phyloP scores from a whole-genome alignment of 53 echinoderm and acorn worm species.

The Stichopus horrens region DNA sequence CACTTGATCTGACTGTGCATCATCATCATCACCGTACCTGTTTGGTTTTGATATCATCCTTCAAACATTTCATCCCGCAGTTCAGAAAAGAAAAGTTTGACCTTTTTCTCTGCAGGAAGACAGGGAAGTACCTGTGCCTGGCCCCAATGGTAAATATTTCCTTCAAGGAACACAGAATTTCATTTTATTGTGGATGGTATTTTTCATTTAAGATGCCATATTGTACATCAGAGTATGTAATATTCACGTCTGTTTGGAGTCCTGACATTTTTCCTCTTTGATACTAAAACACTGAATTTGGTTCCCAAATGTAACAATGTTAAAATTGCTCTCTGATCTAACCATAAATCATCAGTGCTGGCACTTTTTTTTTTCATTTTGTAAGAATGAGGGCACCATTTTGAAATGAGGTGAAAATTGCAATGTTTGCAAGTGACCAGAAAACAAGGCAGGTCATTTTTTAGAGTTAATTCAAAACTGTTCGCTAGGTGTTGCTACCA shows the following conservation, averaged over 20 bases:
- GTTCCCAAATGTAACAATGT: background rate
- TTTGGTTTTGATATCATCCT: background rate
- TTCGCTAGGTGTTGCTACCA: too few relatives aligned
- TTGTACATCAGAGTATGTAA: too few relatives aligned
- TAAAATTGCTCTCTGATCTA: background rate
- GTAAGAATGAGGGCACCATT: too few relatives aligned
- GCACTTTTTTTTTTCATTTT: too few relatives aligned
- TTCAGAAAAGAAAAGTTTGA: background rate
- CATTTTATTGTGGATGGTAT: background rate
- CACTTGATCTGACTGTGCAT: background rate
- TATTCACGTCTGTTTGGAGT: too few relatives aligned
- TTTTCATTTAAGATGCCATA: background rate
- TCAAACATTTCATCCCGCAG: background rate
- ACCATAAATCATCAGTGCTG: too few relatives aligned
- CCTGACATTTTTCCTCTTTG: background rate
- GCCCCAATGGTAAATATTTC: background rate
- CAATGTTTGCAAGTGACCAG: too few relatives aligned
- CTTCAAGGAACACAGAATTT: too few relatives aligned
- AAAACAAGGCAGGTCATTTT: too few relatives aligned
- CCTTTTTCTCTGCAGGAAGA: background rate
- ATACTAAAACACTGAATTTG: background rate
- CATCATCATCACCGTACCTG: constrained; percentile 22
- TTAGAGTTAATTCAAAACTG: too few relatives aligned
- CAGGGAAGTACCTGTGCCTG: constrained; percentile 9
- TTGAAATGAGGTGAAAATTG: too few relatives aligned